Conservation (phyloP, 2,888 invertebrate genomes). For the Crioceris asparagi region DNA sequence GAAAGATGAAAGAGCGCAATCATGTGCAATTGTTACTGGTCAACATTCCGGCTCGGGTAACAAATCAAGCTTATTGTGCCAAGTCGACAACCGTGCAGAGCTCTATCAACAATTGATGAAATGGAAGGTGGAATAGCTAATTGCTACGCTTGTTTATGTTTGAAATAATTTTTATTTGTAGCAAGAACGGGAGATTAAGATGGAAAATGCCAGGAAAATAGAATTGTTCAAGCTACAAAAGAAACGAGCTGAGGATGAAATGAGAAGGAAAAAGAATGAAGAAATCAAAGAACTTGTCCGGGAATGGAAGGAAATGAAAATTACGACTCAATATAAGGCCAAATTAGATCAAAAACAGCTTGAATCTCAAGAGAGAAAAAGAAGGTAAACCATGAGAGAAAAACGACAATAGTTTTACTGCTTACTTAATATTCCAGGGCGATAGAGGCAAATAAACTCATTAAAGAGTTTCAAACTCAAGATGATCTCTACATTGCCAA, state of each 20-base stretch:
- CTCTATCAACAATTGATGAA: constrained; percentile 20
- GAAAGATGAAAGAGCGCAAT: constrained; percentile 30
- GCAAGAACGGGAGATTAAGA: constrained; percentile 29
- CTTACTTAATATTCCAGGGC: constrained; percentile 22
- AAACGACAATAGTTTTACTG: not conserved
- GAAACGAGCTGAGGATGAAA: constrained; percentile 17
- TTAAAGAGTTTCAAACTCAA: constrained; percentile 33
- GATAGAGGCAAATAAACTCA: constrained; percentile 31
- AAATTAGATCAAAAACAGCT: constrained; percentile 18
- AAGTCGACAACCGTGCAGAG: constrained; percentile 7
- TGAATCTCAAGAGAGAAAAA: constrained; percentile 18
- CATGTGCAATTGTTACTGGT: not conserved
- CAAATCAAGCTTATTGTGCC: constrained; percentile 8
- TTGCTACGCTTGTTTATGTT: too few relatives aligned
- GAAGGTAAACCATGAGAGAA: constrained; percentile 8
- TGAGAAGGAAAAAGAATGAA: constrained; percentile 21
- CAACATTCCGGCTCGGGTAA: constrained; percentile 2
- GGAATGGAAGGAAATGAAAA: constrained; percentile 23
- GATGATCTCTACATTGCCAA: constrained; percentile 29
- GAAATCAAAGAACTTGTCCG: constrained; percentile 23
- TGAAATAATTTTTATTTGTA: constrained; percentile 13
- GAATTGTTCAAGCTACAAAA: constrained; percentile 13
- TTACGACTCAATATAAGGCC: constrained; percentile 17
- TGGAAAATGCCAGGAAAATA: constrained; percentile 25
- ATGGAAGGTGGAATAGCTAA: constrained; percentile 22